A percentile compares a stretch with the other conserved stretches of the same genome.
phyloP scores from a whole-genome alignment of 92 coral and sea anemone genomes.

The Meandrina meandrites region DNA sequence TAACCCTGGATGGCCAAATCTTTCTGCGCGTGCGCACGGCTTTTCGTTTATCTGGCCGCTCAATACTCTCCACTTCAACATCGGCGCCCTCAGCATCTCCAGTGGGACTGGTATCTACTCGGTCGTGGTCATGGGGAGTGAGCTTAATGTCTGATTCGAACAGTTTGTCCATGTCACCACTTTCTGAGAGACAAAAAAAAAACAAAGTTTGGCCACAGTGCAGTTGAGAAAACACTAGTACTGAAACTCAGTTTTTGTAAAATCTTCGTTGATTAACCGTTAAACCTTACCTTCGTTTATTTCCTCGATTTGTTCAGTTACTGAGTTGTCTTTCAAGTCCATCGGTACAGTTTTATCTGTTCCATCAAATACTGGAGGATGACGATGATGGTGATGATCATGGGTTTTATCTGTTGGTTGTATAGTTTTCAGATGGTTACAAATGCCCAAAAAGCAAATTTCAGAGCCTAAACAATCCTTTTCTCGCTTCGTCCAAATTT shows the following conservation, averaged over 20 bases:
- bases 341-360: conserved; percentile 70
- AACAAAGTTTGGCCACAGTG: background rate
- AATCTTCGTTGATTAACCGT: background rate
- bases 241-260: background rate
- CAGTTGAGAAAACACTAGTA: background rate
- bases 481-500: too few relatives aligned
- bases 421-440: background rate
- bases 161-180: conserved; percentile 19
- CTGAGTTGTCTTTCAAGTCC: conserved; percentile 51
- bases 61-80: conserved; percentile 47
- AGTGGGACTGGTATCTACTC: conserved; percentile 58
- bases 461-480: too few relatives aligned
- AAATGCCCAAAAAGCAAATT: background rate
- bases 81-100: conserved; percentile 62
- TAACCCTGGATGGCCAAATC: conserved; percentile 67
- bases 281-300: conserved; percentile 54
- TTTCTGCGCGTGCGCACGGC: conserved; percentile 59
- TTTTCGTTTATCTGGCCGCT: conserved; percentile 48
- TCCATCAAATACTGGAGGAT: conserved; percentile 65
- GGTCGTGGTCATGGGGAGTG: conserved; percentile 32
- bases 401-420: background rate
- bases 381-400: background rate
- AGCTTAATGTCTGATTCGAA: conserved; percentile 78
- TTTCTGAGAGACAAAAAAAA: background rate
- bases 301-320: conserved; percentile 58